These are phyloP conservation scores for Centruroides sculpturatus DNA, from an alignment of 1,140 invertebrate species.

Conservation along the genomic window DNA sequence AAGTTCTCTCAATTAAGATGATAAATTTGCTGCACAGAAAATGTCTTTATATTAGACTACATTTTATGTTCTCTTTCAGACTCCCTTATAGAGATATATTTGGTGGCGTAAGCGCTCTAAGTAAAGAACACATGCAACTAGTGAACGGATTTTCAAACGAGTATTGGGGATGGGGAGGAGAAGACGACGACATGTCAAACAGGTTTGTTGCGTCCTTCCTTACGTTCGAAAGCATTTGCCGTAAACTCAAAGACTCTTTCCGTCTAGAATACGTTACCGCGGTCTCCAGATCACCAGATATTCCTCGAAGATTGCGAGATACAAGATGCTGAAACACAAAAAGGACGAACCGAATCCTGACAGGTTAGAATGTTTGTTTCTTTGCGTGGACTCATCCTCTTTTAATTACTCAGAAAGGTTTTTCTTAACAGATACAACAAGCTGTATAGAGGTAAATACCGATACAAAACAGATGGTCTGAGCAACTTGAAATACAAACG, in stretches of 20 bases:
- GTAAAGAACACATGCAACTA: slow-evolving; percentile 55
- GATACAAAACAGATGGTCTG: slow-evolving; percentile 70
- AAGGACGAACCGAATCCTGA: slow-evolving; percentile 78
- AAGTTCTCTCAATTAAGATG: too few relatives aligned
- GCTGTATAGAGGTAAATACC: slow-evolving; percentile 60
- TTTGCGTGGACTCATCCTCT: neutral
- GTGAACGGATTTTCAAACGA: slow-evolving; percentile 85
- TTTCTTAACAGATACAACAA: slow-evolving; percentile 48
- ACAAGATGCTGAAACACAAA: slow-evolving; percentile 78
- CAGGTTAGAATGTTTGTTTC: slow-evolving; percentile 38
- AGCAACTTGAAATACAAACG: slow-evolving; percentile 70
- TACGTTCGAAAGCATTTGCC: neutral
- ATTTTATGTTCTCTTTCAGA: slow-evolving; percentile 5
- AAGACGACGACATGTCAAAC: slow-evolving; percentile 85
- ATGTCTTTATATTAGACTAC: too few relatives aligned
- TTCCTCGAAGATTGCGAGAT: slow-evolving; percentile 68
- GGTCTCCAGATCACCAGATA: slow-evolving; percentile 72
- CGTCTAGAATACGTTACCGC: slow-evolving; percentile 44
- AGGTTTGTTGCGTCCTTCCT: slow-evolving; percentile 25
- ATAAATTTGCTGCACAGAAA: too few relatives aligned
- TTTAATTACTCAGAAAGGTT: neutral
- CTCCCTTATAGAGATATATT: slow-evolving; percentile 26
- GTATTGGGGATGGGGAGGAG: slow-evolving; percentile 86
- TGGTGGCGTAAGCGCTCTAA: slow-evolving; percentile 75
- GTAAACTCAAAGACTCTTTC: neutral